Base-by-base conservation (phyloP, 2,797 vertebrate genomes). In the Nothura maculosa region DNA sequence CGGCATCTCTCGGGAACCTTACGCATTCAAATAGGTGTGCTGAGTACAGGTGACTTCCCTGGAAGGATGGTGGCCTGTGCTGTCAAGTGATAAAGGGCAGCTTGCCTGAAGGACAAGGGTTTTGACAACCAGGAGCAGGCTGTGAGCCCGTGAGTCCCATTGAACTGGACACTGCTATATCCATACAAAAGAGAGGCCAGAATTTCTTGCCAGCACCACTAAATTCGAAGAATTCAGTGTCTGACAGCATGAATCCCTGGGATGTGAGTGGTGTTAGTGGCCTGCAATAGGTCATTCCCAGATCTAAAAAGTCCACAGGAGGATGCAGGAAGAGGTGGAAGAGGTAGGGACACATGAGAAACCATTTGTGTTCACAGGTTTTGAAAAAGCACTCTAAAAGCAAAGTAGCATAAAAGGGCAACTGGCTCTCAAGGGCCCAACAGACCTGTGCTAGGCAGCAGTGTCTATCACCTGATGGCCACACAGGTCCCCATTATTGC, bases 351-450 rank as follows among this genome's bases (percentile, higher is more conserved):
- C 8, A 40, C 10, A 48, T 45, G 25, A 80, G 28, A 5, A 24
- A 20, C 34, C 16, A 32, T 58, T 64, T 48, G 2, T 22, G n/a
- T 64, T 87, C 67, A 40, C 38, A 43, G 3, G 0, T 0, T 47
- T 81, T 45, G 57, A 74, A 81, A 81, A 67, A 24, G 52, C 1
- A 1, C n/a, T 13, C 20, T 30, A 32, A 57, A 68, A 82, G 58
- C 15, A 16, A 34, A 0, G 6, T 27, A 64, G 24, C 19, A 0
- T 42, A 20, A 70, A n/a, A n/a, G 54, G 54, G 52, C 52, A 54
- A 30, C 52, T 54, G 52, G 30, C 54, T 30, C 10, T 55, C 6
- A 17, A n/a, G 54, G 30, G 54, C 54, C 54, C 17, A 20, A 11
- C 17, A 55, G 28, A n/a, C 30, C 30, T 28, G 54, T 11, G 10